phyloP scores from a whole-genome alignment of 2,888 invertebrate genomes.

The Tenthredo livida region DNA sequence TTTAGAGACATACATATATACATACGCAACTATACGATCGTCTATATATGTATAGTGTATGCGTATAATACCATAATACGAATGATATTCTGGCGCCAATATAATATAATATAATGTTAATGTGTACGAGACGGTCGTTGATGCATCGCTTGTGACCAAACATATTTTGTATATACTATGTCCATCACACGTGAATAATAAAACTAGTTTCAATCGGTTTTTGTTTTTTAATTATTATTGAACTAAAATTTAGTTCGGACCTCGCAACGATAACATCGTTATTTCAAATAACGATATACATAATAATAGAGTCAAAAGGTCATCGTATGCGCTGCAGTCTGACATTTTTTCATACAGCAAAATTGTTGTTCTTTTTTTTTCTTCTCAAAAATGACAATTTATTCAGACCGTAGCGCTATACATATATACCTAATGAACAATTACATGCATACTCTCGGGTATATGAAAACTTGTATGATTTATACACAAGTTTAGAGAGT shows the following conservation, averaged over 20 bases:
- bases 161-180: not conserved
- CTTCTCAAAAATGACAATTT: not conserved
- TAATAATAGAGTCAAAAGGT: no score
- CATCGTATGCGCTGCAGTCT: not conserved
- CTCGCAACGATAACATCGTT: no score
- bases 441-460: not conserved
- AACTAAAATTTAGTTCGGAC: not conserved
- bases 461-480: not conserved
- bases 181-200: not conserved
- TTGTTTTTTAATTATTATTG: not conserved
- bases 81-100: constrained; percentile 3
- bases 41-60: not conserved
- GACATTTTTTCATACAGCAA: not conserved
- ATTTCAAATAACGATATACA: no score
- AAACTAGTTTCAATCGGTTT: not conserved
- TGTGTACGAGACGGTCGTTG: not conserved
- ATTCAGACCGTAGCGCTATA: not conserved
- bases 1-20: no score
- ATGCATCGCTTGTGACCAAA: not conserved
- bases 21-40: not conserved
- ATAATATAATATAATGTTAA: not conserved
- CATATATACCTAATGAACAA: no score
- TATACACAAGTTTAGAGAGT: not conserved
- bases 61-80: not conserved
- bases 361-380: not conserved